Base-by-base conservation (phyloP, 2,113 vertebrate genomes). In the Puma concolor region DNA sequence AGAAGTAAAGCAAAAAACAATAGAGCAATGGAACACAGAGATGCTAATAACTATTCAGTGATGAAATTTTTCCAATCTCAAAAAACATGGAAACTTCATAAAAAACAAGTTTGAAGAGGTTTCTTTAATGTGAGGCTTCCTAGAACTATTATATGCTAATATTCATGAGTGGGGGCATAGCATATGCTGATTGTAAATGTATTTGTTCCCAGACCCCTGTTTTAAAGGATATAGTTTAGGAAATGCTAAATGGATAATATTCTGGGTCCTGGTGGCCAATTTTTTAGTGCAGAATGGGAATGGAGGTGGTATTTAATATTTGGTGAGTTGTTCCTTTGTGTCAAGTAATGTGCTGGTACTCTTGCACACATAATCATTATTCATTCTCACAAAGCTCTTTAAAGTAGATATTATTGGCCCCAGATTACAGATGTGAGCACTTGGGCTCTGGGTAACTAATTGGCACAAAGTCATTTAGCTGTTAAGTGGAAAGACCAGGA, bases 181-280 rank as follows among this genome's bases (percentile, higher is more conserved):
- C 44, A 17, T 31, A 31, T 8, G 38, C 14, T 48, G n/a, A 66
- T 66, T 93, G 63, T 25, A 79, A 66, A 90, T 8, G 1, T 29
- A 95, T 86, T 79, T 96, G 41, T 81, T 64, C 38, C 36, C 31
- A 44, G 77, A 57, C 4, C 4, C 44, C 44, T 79, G 82, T 86
- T 96, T 96, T 95, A 93, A 16, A 95, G 77, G 79, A 14, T 76
- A 57, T 5, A 89, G 60, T 86, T 96, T 91, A 95, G 93, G 48
- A 96, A 85, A 97, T 71, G 81, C 82, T 54, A 79, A 92, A 17
- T 17, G 86, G 60, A 44, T 72, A 57, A 60, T 82, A 25, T 71
- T 69, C 17, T 60, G 16, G 44, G 33, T 72, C 74, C 69, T 66
- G 27, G 67, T 88, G 77, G 10, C 52, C 27, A 76, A 27, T 41